phyloP scores from a whole-genome alignment of 2,888 invertebrate genomes.

The Plebejus anna region DNA sequence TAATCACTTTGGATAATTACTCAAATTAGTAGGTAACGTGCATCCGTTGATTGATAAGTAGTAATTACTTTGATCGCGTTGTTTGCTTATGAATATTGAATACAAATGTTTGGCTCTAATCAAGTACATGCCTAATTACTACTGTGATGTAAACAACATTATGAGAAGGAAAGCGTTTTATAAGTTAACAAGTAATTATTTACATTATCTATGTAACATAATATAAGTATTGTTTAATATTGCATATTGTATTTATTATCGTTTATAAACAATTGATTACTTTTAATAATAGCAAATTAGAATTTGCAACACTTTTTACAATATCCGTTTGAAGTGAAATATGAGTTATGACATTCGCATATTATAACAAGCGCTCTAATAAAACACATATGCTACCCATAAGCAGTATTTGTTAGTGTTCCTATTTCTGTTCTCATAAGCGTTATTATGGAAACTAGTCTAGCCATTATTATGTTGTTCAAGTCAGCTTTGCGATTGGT shows the following conservation, averaged over 20 bases:
- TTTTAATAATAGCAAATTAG: background rate
- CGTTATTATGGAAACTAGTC: background rate
- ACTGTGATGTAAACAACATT: background rate
- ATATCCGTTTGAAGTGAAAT: background rate
- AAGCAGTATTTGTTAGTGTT: constrained; percentile 32
- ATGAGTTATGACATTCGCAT: constrained; percentile 47
- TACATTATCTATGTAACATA: background rate
- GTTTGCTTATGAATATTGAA: background rate
- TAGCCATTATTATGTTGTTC: constrained; percentile 35
- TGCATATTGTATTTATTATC: background rate
- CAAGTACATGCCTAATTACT: background rate
- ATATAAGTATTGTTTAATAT: background rate
- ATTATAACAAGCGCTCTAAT: constrained; percentile 57
- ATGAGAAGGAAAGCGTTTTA: background rate
- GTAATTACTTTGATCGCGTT: background rate
- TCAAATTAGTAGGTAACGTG: background rate
- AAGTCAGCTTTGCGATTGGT: constrained; percentile 50
- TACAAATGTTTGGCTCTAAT: background rate
- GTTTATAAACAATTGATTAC: too few relatives aligned
- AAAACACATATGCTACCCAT: constrained; percentile 50
- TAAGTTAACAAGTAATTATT: background rate
- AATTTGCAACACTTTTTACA: background rate
- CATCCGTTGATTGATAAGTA: background rate
- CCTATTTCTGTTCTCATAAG: constrained; percentile 17
- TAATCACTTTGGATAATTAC: background rate